Evolutionary conservation across 37 sponge, comb jelly and placozoan genomes (phyloP), one percentile per base, ranked within the genome.

Genomic region (Eunapius fragilis): DNA sequence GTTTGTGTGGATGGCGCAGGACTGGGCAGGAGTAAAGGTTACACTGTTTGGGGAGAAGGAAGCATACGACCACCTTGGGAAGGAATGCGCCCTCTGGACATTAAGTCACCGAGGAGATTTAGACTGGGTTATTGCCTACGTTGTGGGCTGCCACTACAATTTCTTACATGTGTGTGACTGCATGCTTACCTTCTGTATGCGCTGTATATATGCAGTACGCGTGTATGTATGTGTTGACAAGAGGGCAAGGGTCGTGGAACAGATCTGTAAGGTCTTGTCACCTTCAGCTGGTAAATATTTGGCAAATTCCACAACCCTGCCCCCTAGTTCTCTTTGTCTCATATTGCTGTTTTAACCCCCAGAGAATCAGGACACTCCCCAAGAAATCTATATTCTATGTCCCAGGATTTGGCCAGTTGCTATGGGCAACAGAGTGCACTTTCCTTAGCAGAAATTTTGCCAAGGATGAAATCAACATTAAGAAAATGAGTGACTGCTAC

Each of bases 61-160:
- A 12, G 48, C 24, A 0, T 90, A 81, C 45, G 69, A 90, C 13
- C 69, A 70, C 2, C 24, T 90, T 49, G 86, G 82, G 72, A 88
- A 68, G 58, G 95, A 97, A 77, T 91, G 78, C 34, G 30, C 71
- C 35, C 82, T 98, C 67, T 73, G 87, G 31, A 77, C 90, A 17
- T 77, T 85, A 70, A 98, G 97, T 79, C 98, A 98, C 87, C 91
- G 89, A 49, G 96, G 98, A 0, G 98, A 98, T 80, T 73, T 96
- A 68, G 98, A 98, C 84, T 98, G 98, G 98, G 75, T 96, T 80
- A 76, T 94, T 2, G 98, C 96, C 23, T 89, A 77, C 49, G 72
- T 83, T 27, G 26, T 85, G 5, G 76, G 49, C 25, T 49, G 36
- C 10, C 28, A 77, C 12, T 81, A 45, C 71, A 47, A 79, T 32